Base-by-base conservation (phyloP, 2,797 vertebrate species). In the Ibycter americanus region DNA sequence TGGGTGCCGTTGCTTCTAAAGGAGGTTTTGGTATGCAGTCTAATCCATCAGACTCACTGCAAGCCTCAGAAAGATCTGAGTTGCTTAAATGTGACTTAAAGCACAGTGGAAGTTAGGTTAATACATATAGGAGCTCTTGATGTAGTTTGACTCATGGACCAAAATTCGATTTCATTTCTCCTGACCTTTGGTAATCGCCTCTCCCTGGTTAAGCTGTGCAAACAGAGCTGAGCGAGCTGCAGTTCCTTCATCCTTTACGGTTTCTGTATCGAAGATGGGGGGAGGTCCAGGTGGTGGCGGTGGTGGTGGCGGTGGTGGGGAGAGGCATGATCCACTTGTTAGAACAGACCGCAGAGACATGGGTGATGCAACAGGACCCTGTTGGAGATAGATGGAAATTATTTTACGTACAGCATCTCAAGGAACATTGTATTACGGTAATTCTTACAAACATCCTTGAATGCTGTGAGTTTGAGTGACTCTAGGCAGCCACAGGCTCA, bases 171-270 rank as follows among this genome's bases (percentile, higher is more conserved):
- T 21, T 79, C 36, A 89, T 63, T 78, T 52, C 84, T 87, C 51
- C 97, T 96, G 42, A 99, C 99, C 99, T 99, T 98, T 99, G 38
- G 99, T 99, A 93, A 99, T 99, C 17, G 98, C 98, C 97, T 98
- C 99, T 96, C 99, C 99, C 97, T 99, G 99, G 97, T 99, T 99
- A n/a, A 99, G 99, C 96, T 99, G 98, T 22, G 99, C 98, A 72
- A 99, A 99, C 15, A 99, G 98, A 11, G 99, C 99, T 0, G 99
- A 99, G 85, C 99, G 99, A 56, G 98, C 96, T 7, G 98, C 96
- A 3, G 96, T 95, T n/a, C 98, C 70, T 12, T 98, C 97, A 27
- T 98, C 96, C 95, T 98, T 98, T 8, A 90, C 26, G 12, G 87
- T 77, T 36, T 98, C 98, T 6, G 98, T 97, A 26, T 97, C 97